Evolutionary conservation across 2,797 vertebrate genomes (phyloP).

Genomic region (Bradypodion pumilum): DNA sequence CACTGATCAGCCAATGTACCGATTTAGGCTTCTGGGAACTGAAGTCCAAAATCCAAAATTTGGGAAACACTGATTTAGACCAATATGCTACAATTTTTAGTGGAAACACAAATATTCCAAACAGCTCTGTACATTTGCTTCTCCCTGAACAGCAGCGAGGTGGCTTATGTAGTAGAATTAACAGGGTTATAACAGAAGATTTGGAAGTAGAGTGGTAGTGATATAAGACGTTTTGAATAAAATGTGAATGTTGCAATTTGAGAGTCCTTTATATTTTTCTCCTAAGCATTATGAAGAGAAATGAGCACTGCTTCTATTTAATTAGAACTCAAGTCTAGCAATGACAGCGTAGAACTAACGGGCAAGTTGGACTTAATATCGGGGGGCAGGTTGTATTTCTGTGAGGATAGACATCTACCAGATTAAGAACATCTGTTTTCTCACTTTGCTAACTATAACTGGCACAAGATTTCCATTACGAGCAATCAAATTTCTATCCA

Average conservation of each 20-base stretch:
- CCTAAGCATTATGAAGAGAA: background rate
- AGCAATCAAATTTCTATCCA: background rate
- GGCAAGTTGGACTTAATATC: background rate
- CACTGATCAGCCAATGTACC: no score
- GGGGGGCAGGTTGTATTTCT: background rate
- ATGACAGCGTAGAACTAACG: background rate
- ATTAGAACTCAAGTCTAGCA: background rate
- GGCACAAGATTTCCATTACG: background rate
- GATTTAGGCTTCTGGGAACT: no score
- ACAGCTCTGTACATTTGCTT: background rate
- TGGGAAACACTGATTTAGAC: no score
- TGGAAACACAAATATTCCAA: background rate
- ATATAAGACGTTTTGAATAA: background rate
- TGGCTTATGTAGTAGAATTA: background rate
- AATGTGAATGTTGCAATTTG: background rate
- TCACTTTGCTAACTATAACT: background rate
- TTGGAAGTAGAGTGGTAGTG: background rate
- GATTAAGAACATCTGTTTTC: background rate
- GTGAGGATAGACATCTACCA: background rate
- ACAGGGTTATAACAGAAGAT: no score
- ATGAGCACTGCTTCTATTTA: background rate
- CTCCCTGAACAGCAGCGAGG: background rate
- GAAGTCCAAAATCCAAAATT: no score
- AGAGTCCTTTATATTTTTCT: background rate
- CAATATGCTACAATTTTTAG: background rate